These are phyloP conservation scores for Pelecanoides urinatrix DNA, from an alignment of 2,113 vertebrate genomes.

Conservation along the genomic window DNA sequence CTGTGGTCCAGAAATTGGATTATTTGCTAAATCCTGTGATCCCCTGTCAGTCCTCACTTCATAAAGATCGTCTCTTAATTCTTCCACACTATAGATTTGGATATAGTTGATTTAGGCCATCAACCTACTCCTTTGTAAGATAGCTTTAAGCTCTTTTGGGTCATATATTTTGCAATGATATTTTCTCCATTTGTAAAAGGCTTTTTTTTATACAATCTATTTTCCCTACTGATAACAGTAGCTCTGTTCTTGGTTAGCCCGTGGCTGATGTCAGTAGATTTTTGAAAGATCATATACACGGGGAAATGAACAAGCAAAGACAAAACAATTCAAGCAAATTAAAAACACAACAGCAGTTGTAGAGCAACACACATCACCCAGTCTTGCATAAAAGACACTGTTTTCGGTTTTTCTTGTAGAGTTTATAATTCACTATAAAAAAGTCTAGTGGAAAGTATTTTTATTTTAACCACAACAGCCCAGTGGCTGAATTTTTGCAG, in stretches of 20 bases:
- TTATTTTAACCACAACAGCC: neutral
- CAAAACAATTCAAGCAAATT: constrained; percentile 3
- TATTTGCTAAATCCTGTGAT: neutral
- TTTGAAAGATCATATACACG: neutral
- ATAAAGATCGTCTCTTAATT: neutral
- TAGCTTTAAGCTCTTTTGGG: neutral
- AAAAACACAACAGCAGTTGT: neutral
- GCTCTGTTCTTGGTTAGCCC: neutral
- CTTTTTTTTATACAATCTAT: neutral
- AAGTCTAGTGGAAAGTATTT: neutral
- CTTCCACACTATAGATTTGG: neutral
- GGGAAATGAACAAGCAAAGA: neutral
- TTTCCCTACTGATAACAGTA: neutral
- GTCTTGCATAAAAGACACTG: neutral
- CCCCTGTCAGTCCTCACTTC: neutral
- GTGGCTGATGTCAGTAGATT: neutral
- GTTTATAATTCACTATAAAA: neutral
- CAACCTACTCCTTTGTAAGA: neutral
- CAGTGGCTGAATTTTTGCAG: neutral
- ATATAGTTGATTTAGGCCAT: neutral
- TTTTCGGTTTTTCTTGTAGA: neutral
- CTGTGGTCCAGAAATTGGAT: neutral
- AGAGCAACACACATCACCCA: neutral
- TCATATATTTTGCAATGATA: neutral
- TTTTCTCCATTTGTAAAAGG: neutral